These are phyloP conservation scores for Pantelozetes paolii DNA, from an alignment of 2,888 invertebrate genomes.

Conservation along the genomic window DNA sequence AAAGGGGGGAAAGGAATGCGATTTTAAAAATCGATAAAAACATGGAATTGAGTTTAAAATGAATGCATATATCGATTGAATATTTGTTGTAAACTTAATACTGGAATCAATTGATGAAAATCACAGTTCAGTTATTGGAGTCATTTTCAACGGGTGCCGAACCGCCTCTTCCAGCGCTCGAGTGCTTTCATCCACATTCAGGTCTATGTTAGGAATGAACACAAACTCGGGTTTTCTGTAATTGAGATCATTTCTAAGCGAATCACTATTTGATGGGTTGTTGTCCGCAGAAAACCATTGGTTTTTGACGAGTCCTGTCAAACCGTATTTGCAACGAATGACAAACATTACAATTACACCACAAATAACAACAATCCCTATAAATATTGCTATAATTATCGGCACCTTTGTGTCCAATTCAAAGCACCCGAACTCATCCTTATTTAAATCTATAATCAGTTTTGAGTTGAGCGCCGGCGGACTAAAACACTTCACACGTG, in stretches of 20 bases:
- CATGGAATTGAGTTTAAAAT: not conserved
- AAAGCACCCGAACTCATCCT: conserved; percentile 43
- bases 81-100: conserved; percentile 4
- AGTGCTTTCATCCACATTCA: conserved; percentile 31
- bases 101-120: conserved; percentile 9
- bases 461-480: conserved; percentile 39
- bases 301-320: conserved; percentile 43
- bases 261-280: not conserved
- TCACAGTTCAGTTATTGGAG: conserved; percentile 44
- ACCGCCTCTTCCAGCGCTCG: conserved; percentile 36
- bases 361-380: conserved; percentile 33
- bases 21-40: not conserved
- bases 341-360: conserved; percentile 40
- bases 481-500: conserved; percentile 39
- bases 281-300: conserved; percentile 38
- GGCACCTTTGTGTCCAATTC: conserved; percentile 32
- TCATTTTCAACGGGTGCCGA: conserved; percentile 42
- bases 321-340: conserved; percentile 40
- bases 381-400: conserved; percentile 41
- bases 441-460: conserved; percentile 38
- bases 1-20: not conserved
- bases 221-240: conserved; percentile 41
- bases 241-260: conserved; percentile 39
- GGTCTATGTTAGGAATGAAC: conserved; percentile 40
- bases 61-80: not conserved